Evolutionary conservation across 2,797 vertebrate genomes (phyloP), one percentile per base, ranked within the genome.

Genomic region (Molothrus ater): DNA sequence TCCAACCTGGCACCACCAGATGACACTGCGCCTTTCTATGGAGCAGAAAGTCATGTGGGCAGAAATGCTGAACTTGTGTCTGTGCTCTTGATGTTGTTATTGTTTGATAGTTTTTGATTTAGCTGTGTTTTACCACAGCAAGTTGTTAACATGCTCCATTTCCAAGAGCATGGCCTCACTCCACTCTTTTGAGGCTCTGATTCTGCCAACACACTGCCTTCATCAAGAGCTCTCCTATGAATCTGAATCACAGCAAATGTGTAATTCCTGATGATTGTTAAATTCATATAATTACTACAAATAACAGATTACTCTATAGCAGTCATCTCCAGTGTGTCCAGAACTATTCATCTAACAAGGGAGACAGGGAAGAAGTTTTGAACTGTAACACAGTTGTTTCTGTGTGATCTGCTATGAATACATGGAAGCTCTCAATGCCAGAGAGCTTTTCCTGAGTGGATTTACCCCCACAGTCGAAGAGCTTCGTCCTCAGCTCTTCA

Each of bases 41-140:
- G 36, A 83, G 61, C 13, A 59, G 29, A 43, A 76, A 70, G 21
- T 38, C 5, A 0, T 8, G 8, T 26, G 20, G 68, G 75, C 9
- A 66, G 17, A 70, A 92, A 74, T 32, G 22, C 31, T 60, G 26
- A 53, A 40, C 29, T 22, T 53, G 7, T n/a, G 14, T 8, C 19
- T 66, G 13, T 29, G 17, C 6, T 14, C 6, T 68, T 36, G 45
- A 18, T 36, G 32, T 26, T 0, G 0, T 18, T 79, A n/a, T 11
- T 73, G 17, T 45, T 72, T 72, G 12, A 17, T 19, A 4, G 20
- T 13, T 29, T 51, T 88, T 60, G 17, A 34, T 66, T 64, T 53
- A 26, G 10, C 8, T 70, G 57, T 25, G 8, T 8, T 80, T 86
- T 71, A 51, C 12, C 42, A n/a, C 29, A 15, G 8, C 59, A 68